Evolutionary conservation across 2,888 invertebrate genomes (phyloP).

Genomic region (Poecilobothrus nobilitatus): DNA sequence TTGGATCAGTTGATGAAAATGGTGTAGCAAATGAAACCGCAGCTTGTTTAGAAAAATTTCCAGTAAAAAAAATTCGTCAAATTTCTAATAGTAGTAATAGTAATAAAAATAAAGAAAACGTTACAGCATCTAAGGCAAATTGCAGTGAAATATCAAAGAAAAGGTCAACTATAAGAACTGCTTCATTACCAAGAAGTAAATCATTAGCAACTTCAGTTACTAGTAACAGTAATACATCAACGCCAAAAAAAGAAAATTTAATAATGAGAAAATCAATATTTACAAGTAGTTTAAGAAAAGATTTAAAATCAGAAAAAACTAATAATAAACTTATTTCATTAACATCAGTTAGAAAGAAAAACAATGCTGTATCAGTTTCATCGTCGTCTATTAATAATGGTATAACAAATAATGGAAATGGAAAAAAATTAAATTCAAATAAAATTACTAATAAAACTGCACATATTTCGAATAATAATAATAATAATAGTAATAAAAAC

Average conservation of each 20-base stretch:
- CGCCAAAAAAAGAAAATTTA: constrained; percentile 16
- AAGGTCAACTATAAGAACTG: constrained; percentile 18
- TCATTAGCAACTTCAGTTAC: neutral
- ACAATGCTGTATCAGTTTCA: neutral
- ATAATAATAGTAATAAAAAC: constrained; percentile 20
- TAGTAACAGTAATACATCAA: constrained; percentile 15
- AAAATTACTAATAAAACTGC: constrained; percentile 9
- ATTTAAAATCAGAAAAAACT: neutral
- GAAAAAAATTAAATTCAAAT: neutral
- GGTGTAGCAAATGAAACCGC: constrained; percentile 34
- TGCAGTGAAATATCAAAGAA: constrained; percentile 20
- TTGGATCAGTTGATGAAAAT: constrained; percentile 21
- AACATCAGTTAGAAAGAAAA: neutral
- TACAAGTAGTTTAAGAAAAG: neutral
- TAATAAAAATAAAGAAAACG: neutral
- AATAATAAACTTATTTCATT: neutral
- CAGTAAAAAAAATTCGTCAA: constrained; percentile 34
- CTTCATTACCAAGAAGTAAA: neutral
- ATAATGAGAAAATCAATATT: constrained; percentile 16
- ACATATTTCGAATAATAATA: constrained; percentile 1
- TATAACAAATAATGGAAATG: neutral
- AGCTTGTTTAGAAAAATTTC: constrained; percentile 47
- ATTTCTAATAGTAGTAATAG: constrained; percentile 25
- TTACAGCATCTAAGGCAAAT: constrained; percentile 22
- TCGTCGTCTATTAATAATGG: neutral